Conservation (phyloP, 2,113 vertebrate genomes). For the Anthoscopus minutus region DNA sequence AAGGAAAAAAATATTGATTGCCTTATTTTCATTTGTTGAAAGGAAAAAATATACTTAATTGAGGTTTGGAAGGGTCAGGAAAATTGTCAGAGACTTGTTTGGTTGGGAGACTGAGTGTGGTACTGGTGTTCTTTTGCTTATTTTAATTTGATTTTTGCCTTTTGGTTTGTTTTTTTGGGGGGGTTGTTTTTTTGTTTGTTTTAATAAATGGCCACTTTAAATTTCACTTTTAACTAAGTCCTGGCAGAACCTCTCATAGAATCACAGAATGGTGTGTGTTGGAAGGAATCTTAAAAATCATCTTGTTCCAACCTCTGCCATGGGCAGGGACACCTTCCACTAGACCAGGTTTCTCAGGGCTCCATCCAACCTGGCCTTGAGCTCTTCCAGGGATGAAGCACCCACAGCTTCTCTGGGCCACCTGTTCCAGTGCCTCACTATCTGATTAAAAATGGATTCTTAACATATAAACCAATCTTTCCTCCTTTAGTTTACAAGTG, state of each 20-base stretch:
- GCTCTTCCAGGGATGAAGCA: background rate
- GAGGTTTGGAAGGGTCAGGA: background rate
- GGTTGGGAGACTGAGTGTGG: fast-evolving
- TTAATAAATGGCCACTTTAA: background rate
- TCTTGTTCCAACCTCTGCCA: fast-evolving
- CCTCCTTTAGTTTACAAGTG: background rate
- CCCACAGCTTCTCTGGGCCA: background rate
- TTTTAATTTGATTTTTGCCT: background rate
- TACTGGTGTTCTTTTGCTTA: background rate
- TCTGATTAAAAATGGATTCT: background rate
- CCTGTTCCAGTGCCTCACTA: background rate
- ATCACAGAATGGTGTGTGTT: background rate
- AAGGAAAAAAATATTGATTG: background rate
- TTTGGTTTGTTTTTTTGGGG: background rate
- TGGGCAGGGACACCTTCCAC: background rate
- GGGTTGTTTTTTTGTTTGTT: background rate
- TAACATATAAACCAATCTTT: background rate
- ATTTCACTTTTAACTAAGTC: background rate
- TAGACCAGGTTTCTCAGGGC: background rate
- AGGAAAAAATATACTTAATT: background rate
- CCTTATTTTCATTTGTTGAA: background rate
- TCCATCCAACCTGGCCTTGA: background rate
- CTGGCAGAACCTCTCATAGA: background rate
- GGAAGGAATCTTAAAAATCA: background rate
- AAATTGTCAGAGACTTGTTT: background rate